Base-by-base conservation (phyloP, 1,140 invertebrate species). In the Saxidomus purpurata region DNA sequence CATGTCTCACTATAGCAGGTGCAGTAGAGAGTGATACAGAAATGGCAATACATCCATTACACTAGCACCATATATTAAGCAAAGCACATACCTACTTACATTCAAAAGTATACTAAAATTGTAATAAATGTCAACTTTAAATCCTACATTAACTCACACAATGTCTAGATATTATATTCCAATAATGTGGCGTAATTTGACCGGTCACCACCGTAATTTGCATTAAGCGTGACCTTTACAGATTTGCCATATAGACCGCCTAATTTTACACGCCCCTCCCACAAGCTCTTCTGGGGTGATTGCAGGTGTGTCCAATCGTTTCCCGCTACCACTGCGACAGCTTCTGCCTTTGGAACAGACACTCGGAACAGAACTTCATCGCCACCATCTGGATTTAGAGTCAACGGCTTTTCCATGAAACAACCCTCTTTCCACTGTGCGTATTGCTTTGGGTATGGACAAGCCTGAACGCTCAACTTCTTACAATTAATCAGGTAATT, bases 351-450 rank as follows among this genome's bases (percentile, higher is more conserved):
- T 0, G 95, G 95, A 22, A 96, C 93, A 34, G 69, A 34, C 9
- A 96, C 89, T 19, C 92, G 89, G 92, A 95, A 95, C 28, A 91
- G 85, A 71, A 94, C 92, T 31, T 90, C 87, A 63, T 90, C 81
- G 79, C 91, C 90, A 19, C 81, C 84, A 25, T 90, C 77, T 34
- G 88, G 90, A 49, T 88, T 71, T 6, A 95, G 91, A 8, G 89
- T 84, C 15, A 93, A 67, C 0, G 95, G 95, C 15, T 92, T 86
- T 69, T 89, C 91, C 91, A 96, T 94, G 91, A 90, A 94, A 88
- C 95, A 96, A 9, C 95, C 95, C 80, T 96, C 95, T 82, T 95
- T 95, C 95, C 95, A 96, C 83, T 95, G 95, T 8, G 94, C 94
- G 79, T 94, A 96, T 90, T 96, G 95, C 74, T 95, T 94, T 8